A percentile compares a stretch with the other conserved stretches of the same genome.
These are phyloP conservation scores for Sinopyrophorus schimmeli DNA, from an alignment of 2,888 invertebrate genomes.

Conservation along the genomic window DNA sequence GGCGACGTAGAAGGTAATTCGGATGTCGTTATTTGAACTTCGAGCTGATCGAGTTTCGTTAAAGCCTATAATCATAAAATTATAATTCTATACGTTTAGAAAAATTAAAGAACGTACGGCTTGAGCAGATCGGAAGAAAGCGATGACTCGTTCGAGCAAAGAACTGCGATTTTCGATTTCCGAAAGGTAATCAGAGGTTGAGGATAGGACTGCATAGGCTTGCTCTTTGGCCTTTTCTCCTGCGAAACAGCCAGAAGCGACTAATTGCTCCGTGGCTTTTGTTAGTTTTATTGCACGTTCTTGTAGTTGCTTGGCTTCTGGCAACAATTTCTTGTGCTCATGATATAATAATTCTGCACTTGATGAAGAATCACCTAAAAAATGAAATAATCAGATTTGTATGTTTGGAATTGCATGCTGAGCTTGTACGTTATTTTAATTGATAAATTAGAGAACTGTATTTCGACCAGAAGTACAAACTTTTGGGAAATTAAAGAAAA, in stretches of 20 bases:
- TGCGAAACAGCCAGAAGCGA: conserved; percentile 70
- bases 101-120: conserved; percentile 55
- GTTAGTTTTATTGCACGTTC: conserved; percentile 77
- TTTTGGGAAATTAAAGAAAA: too few species aligned
- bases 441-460: too few species aligned
- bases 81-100: background rate
- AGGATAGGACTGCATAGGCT: conserved; percentile 67
- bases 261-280: conserved; percentile 75
- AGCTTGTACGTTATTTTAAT: too few species aligned
- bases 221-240: conserved; percentile 69
- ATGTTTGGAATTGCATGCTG: too few species aligned
- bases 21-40: conserved; percentile 69
- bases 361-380: conserved; percentile 68
- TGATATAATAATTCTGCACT: conserved; percentile 69
- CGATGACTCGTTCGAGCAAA: conserved; percentile 67
- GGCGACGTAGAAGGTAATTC: conserved; percentile 68
- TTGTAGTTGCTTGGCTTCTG: conserved; percentile 72
- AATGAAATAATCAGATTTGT: too few species aligned
- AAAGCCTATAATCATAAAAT: conserved; percentile 61
- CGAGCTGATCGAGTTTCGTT: conserved; percentile 72
- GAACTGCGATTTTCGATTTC: conserved; percentile 71
- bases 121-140: conserved; percentile 72
- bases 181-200: conserved; percentile 70
- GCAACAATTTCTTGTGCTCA: conserved; percentile 69
- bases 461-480: too few species aligned